Evolutionary conservation across 2,888 invertebrate genomes (phyloP).

Genomic region (Corbicula japonica): DNA sequence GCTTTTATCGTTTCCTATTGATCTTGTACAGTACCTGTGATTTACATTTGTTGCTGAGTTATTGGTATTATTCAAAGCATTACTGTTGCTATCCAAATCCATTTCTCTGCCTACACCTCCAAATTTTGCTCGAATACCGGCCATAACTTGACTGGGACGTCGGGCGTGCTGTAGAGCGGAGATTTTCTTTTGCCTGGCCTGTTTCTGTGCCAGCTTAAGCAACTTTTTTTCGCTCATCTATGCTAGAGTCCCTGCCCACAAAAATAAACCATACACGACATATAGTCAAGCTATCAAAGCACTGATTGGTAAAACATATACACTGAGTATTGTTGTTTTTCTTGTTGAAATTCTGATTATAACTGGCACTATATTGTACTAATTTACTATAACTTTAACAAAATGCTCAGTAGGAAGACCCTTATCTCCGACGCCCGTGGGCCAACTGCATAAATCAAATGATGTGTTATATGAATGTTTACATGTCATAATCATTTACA

Average conservation of each 20-base stretch:
- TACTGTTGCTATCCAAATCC: not conserved
- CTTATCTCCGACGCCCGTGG: not conserved
- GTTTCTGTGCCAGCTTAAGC: conserved; percentile 35
- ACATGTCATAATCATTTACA: not conserved
- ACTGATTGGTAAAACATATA: not conserved
- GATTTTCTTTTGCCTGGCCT: conserved; percentile 40
- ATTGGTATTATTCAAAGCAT: no score
- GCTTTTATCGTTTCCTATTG: no score
- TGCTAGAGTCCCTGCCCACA: conserved; percentile 70
- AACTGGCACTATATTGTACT: not conserved
- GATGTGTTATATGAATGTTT: no score
- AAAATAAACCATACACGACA: not conserved
- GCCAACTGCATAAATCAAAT: no score
- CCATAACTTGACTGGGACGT: conserved; percentile 38
- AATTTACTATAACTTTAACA: not conserved
- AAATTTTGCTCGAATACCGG: conserved; percentile 22
- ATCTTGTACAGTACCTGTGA: no score
- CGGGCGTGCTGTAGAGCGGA: conserved; percentile 32
- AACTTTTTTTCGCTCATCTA: conserved; percentile 63
- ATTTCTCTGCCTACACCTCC: not conserved
- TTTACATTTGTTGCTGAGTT: no score
- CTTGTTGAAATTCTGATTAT: not conserved
- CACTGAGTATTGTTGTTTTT: not conserved
- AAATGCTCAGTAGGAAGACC: not conserved
- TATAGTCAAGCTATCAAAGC: not conserved